Base-by-base conservation (phyloP, 2,113 vertebrate species). In the Leptobrachium leishanense region DNA sequence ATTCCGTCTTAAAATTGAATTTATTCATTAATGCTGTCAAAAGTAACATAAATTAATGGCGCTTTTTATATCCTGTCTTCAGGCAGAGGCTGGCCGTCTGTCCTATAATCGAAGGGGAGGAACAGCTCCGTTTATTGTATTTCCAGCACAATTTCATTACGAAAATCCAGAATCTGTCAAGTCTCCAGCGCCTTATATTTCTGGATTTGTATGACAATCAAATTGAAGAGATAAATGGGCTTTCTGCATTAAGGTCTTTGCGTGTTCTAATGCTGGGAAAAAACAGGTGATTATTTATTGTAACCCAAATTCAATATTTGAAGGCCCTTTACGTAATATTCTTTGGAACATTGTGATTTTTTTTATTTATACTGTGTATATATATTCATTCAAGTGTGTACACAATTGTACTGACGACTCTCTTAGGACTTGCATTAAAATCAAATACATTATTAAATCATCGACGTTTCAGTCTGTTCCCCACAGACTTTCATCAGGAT, bases 111-210 rank as follows among this genome's bases (percentile, higher is more conserved):
- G 90, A 91, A 15, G 87, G 89, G 10, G 89, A 94, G 84, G 92
- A 95, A 62, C 91, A 94, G 41, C 92, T 98, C 62, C 94, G 94
- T 15, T 85, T 97, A 62, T 84, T 99, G 79, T 98, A 95, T 88
- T 93, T 99, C 68, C 97, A 99, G 66, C 95, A 98, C 84, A 99
- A 99, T 88, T 92, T 88, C 65, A 95, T 99, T 87, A 92, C 92
- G 64, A 91, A 81, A 59, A 95, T 99, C 81, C 95, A 95, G 79
- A 93, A 96, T 86, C 85, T 98, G 82, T 92, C 95, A 76, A 92
- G 94, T 76, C 88, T 98, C 55, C 94, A 92, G 12, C 90, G 91
- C n/a, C 93, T 99, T n/a, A 89, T 95, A 83, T 92, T 96, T 86
- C 89, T 99, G 79, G 96, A 99, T 89, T 89, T 99, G 62, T 93